Base-by-base conservation (phyloP, 2,888 invertebrate genomes). In the Scaptomyza cyrtandrae region DNA sequence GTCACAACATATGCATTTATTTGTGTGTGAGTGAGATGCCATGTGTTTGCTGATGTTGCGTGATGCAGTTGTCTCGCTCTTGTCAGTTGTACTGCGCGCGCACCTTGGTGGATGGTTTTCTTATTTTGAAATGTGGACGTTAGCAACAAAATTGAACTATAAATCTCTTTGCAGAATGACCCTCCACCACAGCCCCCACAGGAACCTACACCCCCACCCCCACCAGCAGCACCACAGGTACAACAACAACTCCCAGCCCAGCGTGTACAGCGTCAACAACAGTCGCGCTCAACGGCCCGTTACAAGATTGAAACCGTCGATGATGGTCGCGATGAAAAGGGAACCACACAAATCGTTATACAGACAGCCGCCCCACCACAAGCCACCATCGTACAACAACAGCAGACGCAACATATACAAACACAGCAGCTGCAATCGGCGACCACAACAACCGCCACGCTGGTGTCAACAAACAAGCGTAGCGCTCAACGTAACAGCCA, bases 101-200 rank as follows among this genome's bases (percentile, higher is more conserved):
- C 19, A 37, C 24, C 50, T 54, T 55, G 68, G 86, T 88, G 88
- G 83, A 82, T 71, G 86, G 71, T 86, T 79, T 57, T 57, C n/a
- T 68, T 41, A 60, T 41, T 46, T 60, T n/a, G 9, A 33, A 33
- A 55, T 45, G 39, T 14, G 11, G 44, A 19, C 41, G n/a, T 55
- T 54, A 45, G 7, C 7, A 52, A 41, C 19, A 44, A 35, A 9
- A 37, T 16, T 9, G 37, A 64, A 43, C 33, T 58, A 54, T 9
- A 45, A 49, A 57, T 49, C 37, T 52, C 13, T 64, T 85, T 89
- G 1, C 92, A 94, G 94, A 94, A 94, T 93, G 93, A 94, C 93
- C 94, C 94, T 92, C 93, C 94, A 92, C 93, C 94, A 92, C 94
- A 93, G 93, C 94, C 94, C 89, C 94, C 94, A 91, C 94, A 94